Conservation (phyloP, 2,113 vertebrate genomes). For the Desmodus rotundus region DNA sequence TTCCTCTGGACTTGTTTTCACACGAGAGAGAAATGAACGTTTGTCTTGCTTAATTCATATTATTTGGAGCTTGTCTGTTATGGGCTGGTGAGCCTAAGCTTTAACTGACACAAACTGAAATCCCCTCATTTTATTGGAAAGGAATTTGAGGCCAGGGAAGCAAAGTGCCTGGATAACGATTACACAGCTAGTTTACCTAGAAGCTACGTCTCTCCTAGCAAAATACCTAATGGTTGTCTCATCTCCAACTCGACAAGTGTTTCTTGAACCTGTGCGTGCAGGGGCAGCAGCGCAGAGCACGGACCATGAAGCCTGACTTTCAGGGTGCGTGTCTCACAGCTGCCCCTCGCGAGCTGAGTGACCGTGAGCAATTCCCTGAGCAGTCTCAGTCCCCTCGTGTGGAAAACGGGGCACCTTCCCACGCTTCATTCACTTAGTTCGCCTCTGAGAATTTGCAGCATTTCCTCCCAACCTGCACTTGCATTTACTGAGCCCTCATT, state of each 20-base stretch:
- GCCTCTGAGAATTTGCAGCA: background rate
- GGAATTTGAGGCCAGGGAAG: background rate
- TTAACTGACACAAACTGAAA: background rate
- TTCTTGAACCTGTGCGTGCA: background rate
- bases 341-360: background rate
- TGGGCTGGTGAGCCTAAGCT: background rate
- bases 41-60: background rate
- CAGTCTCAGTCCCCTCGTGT: background rate
- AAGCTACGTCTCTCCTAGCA: background rate
- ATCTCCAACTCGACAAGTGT: background rate
- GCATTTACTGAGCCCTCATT: background rate
- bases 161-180: background rate
- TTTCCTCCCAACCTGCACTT: background rate
- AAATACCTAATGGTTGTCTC: background rate
- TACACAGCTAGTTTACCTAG: background rate
- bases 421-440: background rate
- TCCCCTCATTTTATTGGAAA: background rate
- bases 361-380: background rate
- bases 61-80: background rate
- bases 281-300: background rate
- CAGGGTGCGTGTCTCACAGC: background rate
- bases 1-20: background rate
- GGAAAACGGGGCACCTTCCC: background rate
- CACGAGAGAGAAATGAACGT: background rate
- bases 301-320: background rate